Conservation (phyloP, 2,888 invertebrate genomes). For the Pharmacophagus antenor region DNA sequence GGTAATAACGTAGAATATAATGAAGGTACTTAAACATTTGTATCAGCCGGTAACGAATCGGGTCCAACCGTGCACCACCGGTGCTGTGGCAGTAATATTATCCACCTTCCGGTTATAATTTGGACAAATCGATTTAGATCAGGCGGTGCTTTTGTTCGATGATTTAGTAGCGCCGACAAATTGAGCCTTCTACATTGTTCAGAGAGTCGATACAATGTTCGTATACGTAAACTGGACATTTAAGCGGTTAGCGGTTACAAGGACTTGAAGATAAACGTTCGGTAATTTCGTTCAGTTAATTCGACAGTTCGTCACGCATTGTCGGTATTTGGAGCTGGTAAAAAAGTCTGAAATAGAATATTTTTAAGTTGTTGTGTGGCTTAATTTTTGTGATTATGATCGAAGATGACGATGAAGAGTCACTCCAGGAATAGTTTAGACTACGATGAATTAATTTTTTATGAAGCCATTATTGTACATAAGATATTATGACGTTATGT, state of each 20-base stretch:
- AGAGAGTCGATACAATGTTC: conserved; percentile 53
- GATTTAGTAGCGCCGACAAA: conserved; percentile 77
- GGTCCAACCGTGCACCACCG: conserved; percentile 40
- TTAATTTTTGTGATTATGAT: neutral
- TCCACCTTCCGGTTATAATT: conserved; percentile 58
- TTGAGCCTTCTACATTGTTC: conserved; percentile 61
- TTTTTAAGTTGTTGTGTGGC: neutral
- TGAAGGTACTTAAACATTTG: conserved; percentile 34
- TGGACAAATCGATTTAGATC: conserved; percentile 78
- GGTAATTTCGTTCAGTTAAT: conserved; percentile 63
- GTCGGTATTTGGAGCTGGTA: conserved; percentile 5
- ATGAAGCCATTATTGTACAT: too few relatives aligned
- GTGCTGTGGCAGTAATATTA: conserved; percentile 35
- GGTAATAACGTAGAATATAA: conserved; percentile 3
- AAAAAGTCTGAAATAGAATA: conserved; percentile 22
- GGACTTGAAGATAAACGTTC: conserved; percentile 67
- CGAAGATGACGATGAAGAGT: too few relatives aligned
- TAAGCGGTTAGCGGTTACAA: conserved; percentile 70
- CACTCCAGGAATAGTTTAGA: too few relatives aligned
- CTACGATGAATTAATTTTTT: too few relatives aligned
- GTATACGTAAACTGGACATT: conserved; percentile 59
- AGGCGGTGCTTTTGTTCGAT: conserved; percentile 73
- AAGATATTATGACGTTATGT: too few relatives aligned
- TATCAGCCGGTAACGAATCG: conserved; percentile 39
- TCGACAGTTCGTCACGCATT: conserved; percentile 14